Evolutionary conservation across 2,888 invertebrate genomes (phyloP), one percentile per base, ranked within the genome.

Genomic region (Pocota personata): DNA sequence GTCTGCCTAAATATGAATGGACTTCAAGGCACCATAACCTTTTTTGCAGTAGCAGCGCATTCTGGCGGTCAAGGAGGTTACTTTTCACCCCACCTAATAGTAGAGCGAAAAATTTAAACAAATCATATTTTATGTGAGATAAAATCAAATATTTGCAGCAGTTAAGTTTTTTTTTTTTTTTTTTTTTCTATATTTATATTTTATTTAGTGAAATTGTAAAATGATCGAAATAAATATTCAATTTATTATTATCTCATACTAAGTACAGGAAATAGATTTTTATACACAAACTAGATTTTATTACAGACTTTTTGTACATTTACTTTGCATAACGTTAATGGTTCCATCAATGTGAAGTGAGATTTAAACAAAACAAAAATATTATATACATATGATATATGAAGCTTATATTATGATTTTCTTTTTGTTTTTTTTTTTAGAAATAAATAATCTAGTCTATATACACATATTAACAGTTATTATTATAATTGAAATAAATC

Each of bases 391-490:
- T 64, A 75, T 32, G 35, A 69, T 67, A 60, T 60, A 71, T 78
- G 46, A 84, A 75, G 79, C 79, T 79, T 79, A 64, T 77, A 78
- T 64, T 75, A 79, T 75, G 64, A 79, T n/a, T 67, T 46, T 46
- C 8, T 37, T 60, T 32, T 27, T 57, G 2, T 82, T 76, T 76
- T 73, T 71, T 67, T 72, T 66, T 58, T 60, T 83, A 75, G 73
- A 73, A 84, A 79, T 84, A 84, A 84, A 84, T 84, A 84, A 75
- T 84, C 84, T 84, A 84, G 84, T 84, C 79, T 84, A 71, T 79
- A 84, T 75, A 84, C 79, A 77, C 62, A 75, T 79, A n/a, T n/a
- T n/a, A 52, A 69, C 58, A 73, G 48, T 75, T 73, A 67, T 55
- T 64, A 77, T 55, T 57, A 76, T 78, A 60, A 40, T 46, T 40